Evolutionary conservation across 2,888 invertebrate species (phyloP).

Genomic region (Ectemnius continuus): DNA sequence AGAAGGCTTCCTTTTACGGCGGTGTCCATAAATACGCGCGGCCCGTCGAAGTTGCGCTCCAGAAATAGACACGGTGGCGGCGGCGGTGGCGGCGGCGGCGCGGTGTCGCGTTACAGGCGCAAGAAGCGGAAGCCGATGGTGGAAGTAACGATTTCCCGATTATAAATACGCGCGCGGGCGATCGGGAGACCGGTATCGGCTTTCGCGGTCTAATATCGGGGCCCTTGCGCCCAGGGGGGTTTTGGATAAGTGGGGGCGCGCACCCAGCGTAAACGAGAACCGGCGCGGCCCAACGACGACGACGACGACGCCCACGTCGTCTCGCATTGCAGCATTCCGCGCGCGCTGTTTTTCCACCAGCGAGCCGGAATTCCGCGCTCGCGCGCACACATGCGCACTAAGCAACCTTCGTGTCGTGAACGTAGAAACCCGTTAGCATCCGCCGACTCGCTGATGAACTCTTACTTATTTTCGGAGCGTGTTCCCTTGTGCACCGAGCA

Average conservation of each 20-base stretch:
- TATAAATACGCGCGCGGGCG: conserved; percentile 34
- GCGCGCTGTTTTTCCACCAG: conserved; percentile 33
- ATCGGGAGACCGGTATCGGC: conserved; percentile 42
- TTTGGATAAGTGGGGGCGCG: conserved; percentile 36
- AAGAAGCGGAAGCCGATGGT: conserved; percentile 8
- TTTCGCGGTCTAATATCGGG: conserved; percentile 45
- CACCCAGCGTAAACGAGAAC: conserved; percentile 19
- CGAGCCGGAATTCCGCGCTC: conserved; percentile 23
- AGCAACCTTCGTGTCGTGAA: too few relatives aligned
- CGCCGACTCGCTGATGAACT: conserved; percentile 50
- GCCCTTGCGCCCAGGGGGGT: conserved; percentile 25
- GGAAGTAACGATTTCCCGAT: conserved; percentile 33
- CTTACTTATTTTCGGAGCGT: conserved; percentile 57
- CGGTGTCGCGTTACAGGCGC: conserved; percentile 18
- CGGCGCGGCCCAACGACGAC: not conserved
- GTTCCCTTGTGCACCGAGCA: conserved; percentile 27
- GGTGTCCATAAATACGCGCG: conserved; percentile 12
- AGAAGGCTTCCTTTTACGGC: not conserved
- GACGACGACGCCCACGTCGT: conserved; percentile 45
- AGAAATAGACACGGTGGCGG: conserved; percentile 15
- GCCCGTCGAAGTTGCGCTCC: conserved; percentile 18
- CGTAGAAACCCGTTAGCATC: conserved; percentile 51
- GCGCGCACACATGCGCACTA: conserved; percentile 5
- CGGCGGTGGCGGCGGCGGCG: too few relatives aligned
- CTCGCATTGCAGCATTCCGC: conserved; percentile 44